Evolutionary conservation across 2,888 invertebrate genomes (phyloP).

Genomic region (Aporophyla lueneburgensis): DNA sequence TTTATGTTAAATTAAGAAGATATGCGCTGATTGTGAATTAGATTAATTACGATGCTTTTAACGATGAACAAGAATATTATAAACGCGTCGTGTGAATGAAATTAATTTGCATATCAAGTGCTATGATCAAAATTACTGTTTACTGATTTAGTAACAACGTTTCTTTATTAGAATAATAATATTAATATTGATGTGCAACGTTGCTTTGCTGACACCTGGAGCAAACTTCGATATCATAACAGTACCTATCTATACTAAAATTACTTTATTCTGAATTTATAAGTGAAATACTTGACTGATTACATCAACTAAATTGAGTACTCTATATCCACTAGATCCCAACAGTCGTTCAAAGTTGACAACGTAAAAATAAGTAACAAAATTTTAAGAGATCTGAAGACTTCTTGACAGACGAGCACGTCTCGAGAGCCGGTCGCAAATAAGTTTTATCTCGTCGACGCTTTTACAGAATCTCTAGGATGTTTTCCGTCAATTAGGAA

Average conservation of each 20-base stretch:
- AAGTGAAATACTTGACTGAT: constrained; percentile 30
- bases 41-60: constrained; percentile 52
- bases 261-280: constrained; percentile 3
- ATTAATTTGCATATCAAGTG: constrained; percentile 46
- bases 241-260: not conserved
- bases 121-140: constrained; percentile 30
- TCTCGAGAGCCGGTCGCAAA: constrained; percentile 43
- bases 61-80: constrained; percentile 47
- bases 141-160: constrained; percentile 1
- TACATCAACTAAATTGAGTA: constrained; percentile 37
- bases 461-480: constrained; percentile 22
- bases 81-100: constrained; percentile 28
- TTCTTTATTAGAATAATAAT: constrained; percentile 4
- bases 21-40: constrained; percentile 41
- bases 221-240: not conserved
- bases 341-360: constrained; percentile 54
- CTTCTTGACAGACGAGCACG: constrained; percentile 45
- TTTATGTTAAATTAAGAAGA: constrained; percentile 39
- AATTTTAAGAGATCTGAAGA: constrained; percentile 49
- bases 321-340: constrained; percentile 57
- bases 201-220: constrained; percentile 17
- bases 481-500: not conserved
- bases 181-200: constrained; percentile 4
- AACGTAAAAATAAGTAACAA: constrained; percentile 55
- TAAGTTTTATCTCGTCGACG: constrained; percentile 40